Conservation (phyloP, 2,797 vertebrate species). For the Aldrovandia affinis region DNA sequence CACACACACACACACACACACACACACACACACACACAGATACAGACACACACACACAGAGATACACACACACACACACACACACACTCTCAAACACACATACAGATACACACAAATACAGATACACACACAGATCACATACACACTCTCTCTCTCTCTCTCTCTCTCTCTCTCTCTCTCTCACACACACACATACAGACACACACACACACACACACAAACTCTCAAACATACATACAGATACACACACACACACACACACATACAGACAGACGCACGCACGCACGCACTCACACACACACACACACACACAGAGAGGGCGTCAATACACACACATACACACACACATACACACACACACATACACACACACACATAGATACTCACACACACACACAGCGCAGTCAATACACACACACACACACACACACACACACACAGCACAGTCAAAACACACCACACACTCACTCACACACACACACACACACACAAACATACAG, state of each 20-base stretch:
- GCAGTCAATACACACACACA: not conserved
- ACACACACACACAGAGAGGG: too few species aligned
- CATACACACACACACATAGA: too few species aligned
- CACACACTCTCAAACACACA: not conserved
- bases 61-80: constrained; percentile 5
- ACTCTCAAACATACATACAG: too few species aligned
- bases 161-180: not conserved
- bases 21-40: not conserved
- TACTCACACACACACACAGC: not conserved
- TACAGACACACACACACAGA: too few species aligned
- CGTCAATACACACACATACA: constrained; percentile 12
- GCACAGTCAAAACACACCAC: not conserved
- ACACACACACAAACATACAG: not conserved
- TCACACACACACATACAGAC: not conserved
- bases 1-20: constrained; percentile 1
- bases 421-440: not conserved
- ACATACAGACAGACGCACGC: not conserved
- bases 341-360: not conserved
- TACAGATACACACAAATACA: too few species aligned
- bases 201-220: constrained; percentile 1
- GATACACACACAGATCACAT: not conserved
- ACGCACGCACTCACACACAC: not conserved
- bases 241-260: too few species aligned
- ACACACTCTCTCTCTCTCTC: not conserved
- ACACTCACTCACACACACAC: constrained; percentile 4